These are phyloP conservation scores for Coregonus ussuriensis DNA, from an alignment of 2,797 vertebrate genomes.

Conservation along the genomic window DNA sequence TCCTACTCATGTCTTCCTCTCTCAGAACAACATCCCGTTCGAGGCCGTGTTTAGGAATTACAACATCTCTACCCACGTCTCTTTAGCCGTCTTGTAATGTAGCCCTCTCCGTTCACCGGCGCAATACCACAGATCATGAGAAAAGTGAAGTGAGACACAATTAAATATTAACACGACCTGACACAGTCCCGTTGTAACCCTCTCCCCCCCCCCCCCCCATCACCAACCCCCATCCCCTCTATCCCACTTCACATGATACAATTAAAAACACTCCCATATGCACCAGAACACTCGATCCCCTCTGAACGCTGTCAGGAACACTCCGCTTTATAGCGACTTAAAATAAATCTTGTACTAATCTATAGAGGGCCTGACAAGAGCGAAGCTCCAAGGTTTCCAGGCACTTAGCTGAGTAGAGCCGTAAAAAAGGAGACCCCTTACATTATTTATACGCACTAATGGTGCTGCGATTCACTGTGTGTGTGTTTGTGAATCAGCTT, in stretches of 20 bases:
- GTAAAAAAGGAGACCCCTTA: conserved; percentile 81
- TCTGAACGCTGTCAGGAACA: conserved; percentile 90
- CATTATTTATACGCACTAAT: conserved; percentile 99
- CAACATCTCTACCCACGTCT: conserved; percentile 40
- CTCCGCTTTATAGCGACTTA: conserved; percentile 91
- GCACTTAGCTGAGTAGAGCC: conserved; percentile 95
- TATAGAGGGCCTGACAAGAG: conserved; percentile 97
- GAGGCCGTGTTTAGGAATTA: conserved; percentile 34
- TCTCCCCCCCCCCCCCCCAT: background rate
- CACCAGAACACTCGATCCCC: conserved; percentile 86
- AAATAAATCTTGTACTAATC: conserved; percentile 99
- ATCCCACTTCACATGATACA: conserved; percentile 84
- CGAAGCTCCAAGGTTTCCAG: conserved; percentile 91
- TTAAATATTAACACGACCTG: conserved; percentile 92
- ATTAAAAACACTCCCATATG: conserved; percentile 92
- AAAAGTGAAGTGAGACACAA: conserved; percentile 70
- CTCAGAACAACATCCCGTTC: conserved; percentile 23
- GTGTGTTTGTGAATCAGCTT: conserved; percentile 81
- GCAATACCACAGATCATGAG: conserved; percentile 61
- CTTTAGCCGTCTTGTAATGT: conserved; percentile 43
- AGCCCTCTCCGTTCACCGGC: conserved; percentile 40
- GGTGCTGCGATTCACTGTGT: conserved; percentile 76
- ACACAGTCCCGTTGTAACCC: conserved; percentile 67
- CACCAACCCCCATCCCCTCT: conserved; percentile 70
- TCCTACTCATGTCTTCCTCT: conserved; percentile 3